Conservation (phyloP, 2,797 vertebrate genomes). For the Enteromius radiatus region DNA sequence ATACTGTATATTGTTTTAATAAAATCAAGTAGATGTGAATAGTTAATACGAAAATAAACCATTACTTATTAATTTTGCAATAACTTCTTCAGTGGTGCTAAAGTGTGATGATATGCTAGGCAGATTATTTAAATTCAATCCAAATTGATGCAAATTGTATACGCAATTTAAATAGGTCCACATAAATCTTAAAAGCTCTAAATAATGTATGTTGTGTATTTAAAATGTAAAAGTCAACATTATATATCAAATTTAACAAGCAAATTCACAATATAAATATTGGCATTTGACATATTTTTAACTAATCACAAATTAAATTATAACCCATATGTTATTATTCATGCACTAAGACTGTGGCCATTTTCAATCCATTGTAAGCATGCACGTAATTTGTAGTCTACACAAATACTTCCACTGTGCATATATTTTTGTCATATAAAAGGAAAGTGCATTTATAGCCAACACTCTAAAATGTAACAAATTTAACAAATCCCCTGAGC, state of each 20-base stretch:
- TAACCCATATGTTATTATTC: not conserved
- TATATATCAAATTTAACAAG: not conserved
- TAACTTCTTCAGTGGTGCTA: too few species aligned
- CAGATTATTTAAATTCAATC: not conserved
- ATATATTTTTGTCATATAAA: not conserved
- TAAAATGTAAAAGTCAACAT: not conserved
- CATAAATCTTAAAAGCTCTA: not conserved
- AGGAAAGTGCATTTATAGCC: not conserved
- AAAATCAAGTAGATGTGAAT: not conserved
- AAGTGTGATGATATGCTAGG: not conserved
- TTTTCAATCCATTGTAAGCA: not conserved
- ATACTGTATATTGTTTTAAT: too few species aligned
- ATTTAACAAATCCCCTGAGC: conserved; percentile 27
- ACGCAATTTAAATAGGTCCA: not conserved
- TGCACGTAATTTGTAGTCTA: not conserved
- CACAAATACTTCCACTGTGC: not conserved
- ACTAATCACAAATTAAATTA: not conserved
- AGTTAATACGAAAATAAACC: not conserved
- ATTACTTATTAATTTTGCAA: not conserved
- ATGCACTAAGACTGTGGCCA: not conserved
- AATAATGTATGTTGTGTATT: not conserved
- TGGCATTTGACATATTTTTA: not conserved
- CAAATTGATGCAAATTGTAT: not conserved
- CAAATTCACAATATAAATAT: not conserved
- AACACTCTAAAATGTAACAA: conserved; percentile 22